Evolutionary conservation across 2,797 vertebrate genomes (phyloP).

Genomic region (Pelobates cultripes): DNA sequence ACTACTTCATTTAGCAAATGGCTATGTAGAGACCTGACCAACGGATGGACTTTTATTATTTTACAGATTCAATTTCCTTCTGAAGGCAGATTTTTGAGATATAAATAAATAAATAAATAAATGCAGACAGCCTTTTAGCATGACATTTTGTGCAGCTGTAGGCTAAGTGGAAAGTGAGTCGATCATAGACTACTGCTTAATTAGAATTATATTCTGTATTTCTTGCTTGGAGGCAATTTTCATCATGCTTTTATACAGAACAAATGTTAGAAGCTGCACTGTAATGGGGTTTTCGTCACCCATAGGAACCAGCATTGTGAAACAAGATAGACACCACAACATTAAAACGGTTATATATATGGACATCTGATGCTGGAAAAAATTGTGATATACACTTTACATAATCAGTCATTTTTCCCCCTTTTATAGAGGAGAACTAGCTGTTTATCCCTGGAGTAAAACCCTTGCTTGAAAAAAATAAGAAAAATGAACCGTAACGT

Average conservation of each 20-base stretch:
- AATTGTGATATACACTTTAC: too few species aligned
- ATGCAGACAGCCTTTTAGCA: slow-evolving; percentile 17
- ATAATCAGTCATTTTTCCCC: too few species aligned
- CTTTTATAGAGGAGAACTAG: too few species aligned
- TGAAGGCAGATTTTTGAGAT: not conserved
- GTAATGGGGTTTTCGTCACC: not conserved
- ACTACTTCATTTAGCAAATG: slow-evolving; percentile 8
- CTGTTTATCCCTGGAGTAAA: too few species aligned
- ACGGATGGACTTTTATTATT: not conserved
- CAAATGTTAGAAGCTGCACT: slow-evolving; percentile 6
- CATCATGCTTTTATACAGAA: not conserved
- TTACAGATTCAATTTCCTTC: slow-evolving; percentile 14
- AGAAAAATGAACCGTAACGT: too few species aligned
- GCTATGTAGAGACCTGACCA: slow-evolving; percentile 2
- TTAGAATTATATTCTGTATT: slow-evolving; percentile 33
- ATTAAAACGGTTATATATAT: not conserved
- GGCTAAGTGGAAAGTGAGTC: slow-evolving; percentile 16
- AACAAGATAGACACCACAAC: not conserved
- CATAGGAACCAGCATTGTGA: slow-evolving; percentile 4
- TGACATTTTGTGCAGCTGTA: slow-evolving; percentile 24
- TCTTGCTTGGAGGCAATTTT: slow-evolving; percentile 16
- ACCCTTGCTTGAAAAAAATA: too few species aligned
- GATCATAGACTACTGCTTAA: slow-evolving; percentile 15
- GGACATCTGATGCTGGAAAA: too few species aligned
- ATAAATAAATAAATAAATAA: slow-evolving; percentile 7